Conservation (phyloP, 2,797 vertebrate species). For the Eidolon dupreanum region DNA sequence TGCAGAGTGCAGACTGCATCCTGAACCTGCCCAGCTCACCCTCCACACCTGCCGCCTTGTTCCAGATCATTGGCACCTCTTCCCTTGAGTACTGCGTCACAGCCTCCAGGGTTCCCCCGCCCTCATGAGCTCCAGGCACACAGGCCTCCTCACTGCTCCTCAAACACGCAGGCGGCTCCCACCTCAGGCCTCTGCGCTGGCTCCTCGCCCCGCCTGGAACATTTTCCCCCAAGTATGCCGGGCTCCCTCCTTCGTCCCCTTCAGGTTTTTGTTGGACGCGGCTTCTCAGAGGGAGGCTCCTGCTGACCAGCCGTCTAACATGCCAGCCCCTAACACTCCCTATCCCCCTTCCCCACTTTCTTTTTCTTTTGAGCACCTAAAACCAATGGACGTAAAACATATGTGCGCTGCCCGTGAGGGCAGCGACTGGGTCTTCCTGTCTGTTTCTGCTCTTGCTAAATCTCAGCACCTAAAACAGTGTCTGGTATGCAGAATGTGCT, state of each 20-base stretch:
- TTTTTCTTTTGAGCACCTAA: not conserved
- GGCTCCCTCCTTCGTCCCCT: not conserved
- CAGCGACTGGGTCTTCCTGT: rapidly evolving
- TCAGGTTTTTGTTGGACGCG: not conserved
- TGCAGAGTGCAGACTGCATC: not conserved
- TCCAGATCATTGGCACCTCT: not conserved
- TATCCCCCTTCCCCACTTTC: not conserved
- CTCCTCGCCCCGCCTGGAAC: not conserved
- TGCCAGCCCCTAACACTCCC: not conserved
- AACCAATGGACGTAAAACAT: rapidly evolving
- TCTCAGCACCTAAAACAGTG: not conserved
- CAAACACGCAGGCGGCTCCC: not conserved
- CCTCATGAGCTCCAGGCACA: not conserved
- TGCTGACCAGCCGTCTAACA: not conserved
- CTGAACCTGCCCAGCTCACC: not conserved
- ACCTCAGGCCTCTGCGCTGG: not conserved
- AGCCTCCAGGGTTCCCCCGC: not conserved
- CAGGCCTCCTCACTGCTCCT: not conserved
- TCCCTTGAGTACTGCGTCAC: not conserved
- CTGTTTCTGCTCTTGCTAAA: not conserved
- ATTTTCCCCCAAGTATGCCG: not conserved
- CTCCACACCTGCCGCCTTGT: not conserved
- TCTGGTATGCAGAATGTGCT: not conserved
- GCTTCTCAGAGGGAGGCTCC: not conserved
- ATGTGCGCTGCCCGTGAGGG: rapidly evolving